Conservation (phyloP, 2,888 invertebrate genomes). For the Osedax frankpressi region DNA sequence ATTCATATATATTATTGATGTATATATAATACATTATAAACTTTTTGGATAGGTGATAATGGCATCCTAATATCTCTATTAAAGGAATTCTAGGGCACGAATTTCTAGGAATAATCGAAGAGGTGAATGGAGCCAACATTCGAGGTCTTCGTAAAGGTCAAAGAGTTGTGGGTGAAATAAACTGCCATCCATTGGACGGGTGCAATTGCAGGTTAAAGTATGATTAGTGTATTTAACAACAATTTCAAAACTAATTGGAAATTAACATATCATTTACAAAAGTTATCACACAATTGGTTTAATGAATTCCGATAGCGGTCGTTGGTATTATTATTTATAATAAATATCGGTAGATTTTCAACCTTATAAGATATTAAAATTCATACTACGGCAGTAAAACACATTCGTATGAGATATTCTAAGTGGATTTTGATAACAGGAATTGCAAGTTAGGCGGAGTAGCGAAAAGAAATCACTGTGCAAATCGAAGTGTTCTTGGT, state of each 20-base stretch:
- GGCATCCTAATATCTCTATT: too few relatives aligned
- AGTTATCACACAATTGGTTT: too few relatives aligned
- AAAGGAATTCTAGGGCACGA: conserved; percentile 26
- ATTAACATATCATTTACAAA: too few relatives aligned
- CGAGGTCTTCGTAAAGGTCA: conserved; percentile 15
- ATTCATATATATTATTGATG: conserved; percentile 5
- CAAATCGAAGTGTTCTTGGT: conserved; percentile 23
- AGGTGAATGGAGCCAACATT: conserved; percentile 5
- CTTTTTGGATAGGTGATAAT: too few relatives aligned
- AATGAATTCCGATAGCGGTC: too few relatives aligned
- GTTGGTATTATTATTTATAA: too few relatives aligned
- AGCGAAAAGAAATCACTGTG: conserved; percentile 25
- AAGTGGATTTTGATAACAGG: not conserved
- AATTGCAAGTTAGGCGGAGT: conserved; percentile 10
- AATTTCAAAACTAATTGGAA: too few relatives aligned
- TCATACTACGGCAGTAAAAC: too few relatives aligned
- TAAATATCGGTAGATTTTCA: too few relatives aligned
- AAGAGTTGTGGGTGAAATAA: conserved; percentile 26
- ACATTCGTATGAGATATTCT: too few relatives aligned
- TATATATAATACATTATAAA: not conserved
- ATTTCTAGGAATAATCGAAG: conserved; percentile 25
- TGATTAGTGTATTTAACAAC: too few relatives aligned
- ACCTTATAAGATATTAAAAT: too few relatives aligned
- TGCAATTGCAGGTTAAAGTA: not conserved
- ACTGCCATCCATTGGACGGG: not conserved